These are phyloP conservation scores for Aphelenchoides besseyi DNA, from an alignment of 1,140 invertebrate genomes.

Conservation along the genomic window DNA sequence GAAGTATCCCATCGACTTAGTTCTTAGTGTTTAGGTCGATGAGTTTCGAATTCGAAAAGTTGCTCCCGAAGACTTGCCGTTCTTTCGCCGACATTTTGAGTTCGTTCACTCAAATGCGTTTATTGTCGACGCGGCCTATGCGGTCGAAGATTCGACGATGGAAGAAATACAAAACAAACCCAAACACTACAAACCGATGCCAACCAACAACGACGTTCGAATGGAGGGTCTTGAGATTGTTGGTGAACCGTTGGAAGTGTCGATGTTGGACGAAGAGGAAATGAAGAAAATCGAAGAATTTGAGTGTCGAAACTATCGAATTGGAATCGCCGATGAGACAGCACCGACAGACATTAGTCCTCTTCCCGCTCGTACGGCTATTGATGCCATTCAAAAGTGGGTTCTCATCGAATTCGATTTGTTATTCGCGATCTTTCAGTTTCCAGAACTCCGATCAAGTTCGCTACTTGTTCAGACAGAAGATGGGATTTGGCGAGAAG, in stretches of 20 bases:
- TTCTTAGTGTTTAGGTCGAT: constrained; percentile 8
- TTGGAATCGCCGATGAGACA: background rate
- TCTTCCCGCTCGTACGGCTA: background rate
- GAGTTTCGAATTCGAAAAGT: background rate
- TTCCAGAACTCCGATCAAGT: background rate
- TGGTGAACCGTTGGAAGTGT: background rate
- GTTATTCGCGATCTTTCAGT: constrained; percentile 2
- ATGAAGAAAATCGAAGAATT: background rate
- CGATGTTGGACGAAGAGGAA: background rate
- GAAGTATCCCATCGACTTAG: background rate
- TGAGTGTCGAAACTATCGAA: background rate
- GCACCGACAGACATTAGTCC: background rate
- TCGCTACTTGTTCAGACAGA: background rate
- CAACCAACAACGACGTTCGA: background rate
- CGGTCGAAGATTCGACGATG: background rate
- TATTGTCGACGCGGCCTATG: background rate
- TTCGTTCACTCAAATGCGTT: background rate
- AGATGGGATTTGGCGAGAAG: background rate
- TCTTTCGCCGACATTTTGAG: background rate
- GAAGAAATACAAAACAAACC: background rate
- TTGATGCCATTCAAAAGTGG: background rate
- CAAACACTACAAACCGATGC: background rate
- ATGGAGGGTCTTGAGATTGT: constrained; percentile 10
- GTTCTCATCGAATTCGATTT: background rate
- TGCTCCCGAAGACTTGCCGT: background rate